Evolutionary conservation across 23 tunicate genomes (phyloP), one percentile per base, ranked within the genome.

Genomic region (Styela plicata): DNA sequence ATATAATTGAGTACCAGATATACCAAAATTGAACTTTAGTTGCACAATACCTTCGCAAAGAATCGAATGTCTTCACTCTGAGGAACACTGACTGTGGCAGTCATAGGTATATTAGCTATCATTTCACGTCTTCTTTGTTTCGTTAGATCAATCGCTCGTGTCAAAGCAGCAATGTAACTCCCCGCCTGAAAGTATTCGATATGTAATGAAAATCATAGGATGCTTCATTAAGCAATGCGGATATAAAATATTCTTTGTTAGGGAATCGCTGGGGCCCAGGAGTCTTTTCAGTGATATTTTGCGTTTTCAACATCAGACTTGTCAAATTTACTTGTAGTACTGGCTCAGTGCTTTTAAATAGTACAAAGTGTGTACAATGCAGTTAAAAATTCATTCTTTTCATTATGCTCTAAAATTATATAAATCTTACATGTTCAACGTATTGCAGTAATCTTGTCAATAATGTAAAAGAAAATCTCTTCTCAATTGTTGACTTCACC

Each of bases 11-110:
- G n/a, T n/a, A n/a, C n/a, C n/a, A n/a, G n/a, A n/a, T n/a, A n/a
- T n/a, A n/a, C n/a, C n/a, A n/a, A n/a, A n/a, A n/a, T n/a, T n/a
- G n/a, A n/a, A n/a, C n/a, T n/a, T n/a, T n/a, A n/a, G n/a, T n/a
- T n/a, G 24, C 0, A 20, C 21, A 33, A 3, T n/a, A 96, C 99
- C 86, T 96, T 96, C 24, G 99, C 91, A 86, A 96, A 96, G 86
- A 91, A 96, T 66, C 90, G 91, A 33, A 91, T 86, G 64, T 83
- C 83, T 36, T 84, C 85, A 31, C 74, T 34, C 1, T 88, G 85
- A 26, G 80, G 52, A 20, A 78, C 24, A 24, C 70, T 63, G 24
- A 24, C 74, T 17, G 24, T 25, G 3, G 37, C 27, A 1, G 79
- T 22, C n/a, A 74, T 3, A 34, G 28, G 31, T 2, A 31, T 36